Conservation (phyloP, 2,888 invertebrate genomes). For the Hyppa rectilinea region DNA sequence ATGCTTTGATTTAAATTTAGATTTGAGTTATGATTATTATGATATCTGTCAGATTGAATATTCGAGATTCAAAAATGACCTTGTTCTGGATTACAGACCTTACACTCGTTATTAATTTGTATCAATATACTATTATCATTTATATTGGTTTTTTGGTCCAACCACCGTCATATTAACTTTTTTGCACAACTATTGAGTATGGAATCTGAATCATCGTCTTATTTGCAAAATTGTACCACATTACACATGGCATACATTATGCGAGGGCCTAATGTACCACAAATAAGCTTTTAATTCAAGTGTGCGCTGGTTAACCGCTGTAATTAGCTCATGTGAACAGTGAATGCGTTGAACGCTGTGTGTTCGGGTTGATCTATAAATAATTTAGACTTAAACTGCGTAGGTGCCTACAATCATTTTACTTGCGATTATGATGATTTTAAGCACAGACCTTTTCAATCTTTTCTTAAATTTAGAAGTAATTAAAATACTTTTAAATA, state of each 20-base stretch:
- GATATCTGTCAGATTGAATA: constrained; percentile 17
- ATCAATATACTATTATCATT: neutral
- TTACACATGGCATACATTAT: no score
- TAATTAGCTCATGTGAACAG: constrained; percentile 31
- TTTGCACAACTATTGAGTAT: neutral
- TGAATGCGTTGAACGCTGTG: constrained; percentile 13
- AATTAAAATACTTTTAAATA: neutral
- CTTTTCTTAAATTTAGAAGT: neutral
- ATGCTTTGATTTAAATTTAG: neutral
- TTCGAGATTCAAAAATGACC: constrained; percentile 7
- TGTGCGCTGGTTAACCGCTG: constrained; percentile 40
- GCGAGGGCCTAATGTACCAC: constrained; percentile 38
- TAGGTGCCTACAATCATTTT: neutral
- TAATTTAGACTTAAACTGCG: constrained; percentile 12
- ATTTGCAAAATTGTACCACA: constrained; percentile 14
- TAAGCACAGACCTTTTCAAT: neutral
- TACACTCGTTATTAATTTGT: neutral
- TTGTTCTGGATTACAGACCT: neutral
- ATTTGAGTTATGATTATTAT: constrained; percentile 9
- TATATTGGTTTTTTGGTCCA: neutral
- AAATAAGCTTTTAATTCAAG: constrained; percentile 48
- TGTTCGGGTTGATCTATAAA: constrained; percentile 6
- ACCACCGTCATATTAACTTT: neutral
- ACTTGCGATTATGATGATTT: neutral
- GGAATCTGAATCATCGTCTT: neutral